Percentiles rank a stretch among this genome's conserved stretches.
Conservation (phyloP, 2,888 invertebrate species). For the Gnatocerus cornutus region DNA sequence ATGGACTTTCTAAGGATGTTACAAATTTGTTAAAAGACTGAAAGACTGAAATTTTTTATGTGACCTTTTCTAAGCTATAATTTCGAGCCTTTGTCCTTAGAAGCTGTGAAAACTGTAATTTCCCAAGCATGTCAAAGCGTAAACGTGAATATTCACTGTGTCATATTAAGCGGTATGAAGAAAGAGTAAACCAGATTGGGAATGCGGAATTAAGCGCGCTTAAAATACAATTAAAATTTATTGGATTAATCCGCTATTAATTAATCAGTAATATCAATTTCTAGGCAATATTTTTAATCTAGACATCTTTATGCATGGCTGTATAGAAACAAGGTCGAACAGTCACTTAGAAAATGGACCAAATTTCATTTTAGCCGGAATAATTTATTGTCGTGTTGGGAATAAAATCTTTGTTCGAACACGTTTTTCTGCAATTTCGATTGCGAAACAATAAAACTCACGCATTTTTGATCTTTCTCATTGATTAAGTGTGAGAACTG, state of each 20-base stretch:
- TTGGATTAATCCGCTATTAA: neutral
- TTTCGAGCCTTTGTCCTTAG: too few species aligned
- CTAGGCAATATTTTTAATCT: neutral
- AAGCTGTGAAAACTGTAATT: too few species aligned
- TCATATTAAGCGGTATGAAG: too few species aligned
- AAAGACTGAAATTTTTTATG: too few species aligned
- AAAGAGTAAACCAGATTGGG: neutral
- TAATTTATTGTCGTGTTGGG: too few species aligned
- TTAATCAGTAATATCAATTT: neutral
- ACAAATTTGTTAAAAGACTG: too few species aligned
- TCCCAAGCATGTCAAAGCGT: too few species aligned
- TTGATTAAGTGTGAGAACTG: slow-evolving; percentile 2
- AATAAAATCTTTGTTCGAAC: neutral
- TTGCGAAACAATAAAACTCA: too few species aligned
- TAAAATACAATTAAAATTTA: slow-evolving; percentile 2
- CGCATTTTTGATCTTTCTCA: neutral
- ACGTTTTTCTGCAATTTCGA: neutral
- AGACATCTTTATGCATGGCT: neutral
- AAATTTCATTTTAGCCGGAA: neutral
- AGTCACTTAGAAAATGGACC: neutral
- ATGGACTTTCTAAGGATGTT: too few species aligned
- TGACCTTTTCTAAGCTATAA: too few species aligned
- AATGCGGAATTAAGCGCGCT: neutral
- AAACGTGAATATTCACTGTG: too few species aligned
- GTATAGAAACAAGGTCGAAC: neutral